Evolutionary conservation across 1,140 invertebrate species (phyloP).

Genomic region (Platorchestia sp.): DNA sequence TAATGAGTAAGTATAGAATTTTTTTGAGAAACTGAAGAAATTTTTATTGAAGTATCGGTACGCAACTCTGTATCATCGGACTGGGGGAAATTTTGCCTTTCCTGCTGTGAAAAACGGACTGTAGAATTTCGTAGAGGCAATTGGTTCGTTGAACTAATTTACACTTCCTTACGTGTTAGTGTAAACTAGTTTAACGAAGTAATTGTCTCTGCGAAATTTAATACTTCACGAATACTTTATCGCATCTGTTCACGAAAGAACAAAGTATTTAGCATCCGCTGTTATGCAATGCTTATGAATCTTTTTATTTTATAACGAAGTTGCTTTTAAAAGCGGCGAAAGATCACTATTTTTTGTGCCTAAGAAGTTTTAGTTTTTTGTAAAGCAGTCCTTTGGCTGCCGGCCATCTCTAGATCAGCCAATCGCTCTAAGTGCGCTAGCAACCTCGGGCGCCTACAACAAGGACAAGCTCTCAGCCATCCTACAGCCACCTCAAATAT

Average conservation of each 20-base stretch:
- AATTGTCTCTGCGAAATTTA: too few relatives aligned
- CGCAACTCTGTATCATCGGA: too few relatives aligned
- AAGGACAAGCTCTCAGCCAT: neutral
- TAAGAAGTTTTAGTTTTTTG: neutral
- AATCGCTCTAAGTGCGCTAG: slow-evolving; percentile 34
- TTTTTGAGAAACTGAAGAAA: neutral
- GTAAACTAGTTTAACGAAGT: too few relatives aligned
- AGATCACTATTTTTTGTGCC: neutral
- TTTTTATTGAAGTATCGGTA: too few relatives aligned
- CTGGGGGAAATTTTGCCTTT: too few relatives aligned
- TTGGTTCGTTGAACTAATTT: neutral
- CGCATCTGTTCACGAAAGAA: neutral
- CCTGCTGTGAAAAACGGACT: neutral
- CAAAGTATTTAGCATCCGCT: neutral
- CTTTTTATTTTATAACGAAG: neutral
- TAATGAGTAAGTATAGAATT: neutral
- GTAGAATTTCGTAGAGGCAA: neutral
- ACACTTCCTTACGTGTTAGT: neutral
- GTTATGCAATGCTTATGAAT: neutral
- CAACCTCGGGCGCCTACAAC: neutral
- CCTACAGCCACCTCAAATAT: neutral
- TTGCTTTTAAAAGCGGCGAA: neutral
- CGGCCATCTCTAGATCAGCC: slow-evolving; percentile 21
- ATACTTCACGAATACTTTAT: neutral
- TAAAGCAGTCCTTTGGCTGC: slow-evolving; percentile 14